phyloP scores from a whole-genome alignment of 2,113 vertebrate species.

The Solenodon paradoxus region DNA sequence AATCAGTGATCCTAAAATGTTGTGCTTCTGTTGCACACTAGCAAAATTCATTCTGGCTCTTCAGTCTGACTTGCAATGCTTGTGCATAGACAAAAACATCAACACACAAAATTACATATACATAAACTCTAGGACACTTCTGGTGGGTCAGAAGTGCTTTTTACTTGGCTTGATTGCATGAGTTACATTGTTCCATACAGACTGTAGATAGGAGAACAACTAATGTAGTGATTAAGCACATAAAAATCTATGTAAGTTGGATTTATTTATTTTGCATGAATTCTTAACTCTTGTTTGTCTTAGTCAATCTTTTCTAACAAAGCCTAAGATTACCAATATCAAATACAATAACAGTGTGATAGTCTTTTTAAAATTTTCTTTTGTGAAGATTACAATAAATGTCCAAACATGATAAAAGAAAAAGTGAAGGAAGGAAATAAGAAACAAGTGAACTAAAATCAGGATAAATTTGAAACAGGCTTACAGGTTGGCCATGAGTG shows the following conservation, averaged over 20 bases:
- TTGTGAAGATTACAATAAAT: not conserved
- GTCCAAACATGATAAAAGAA: slow-evolving; percentile 17
- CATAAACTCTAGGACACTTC: not conserved
- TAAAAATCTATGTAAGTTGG: not conserved
- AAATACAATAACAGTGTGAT: not conserved
- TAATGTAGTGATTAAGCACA: not conserved
- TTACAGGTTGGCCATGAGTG: slow-evolving; percentile 39
- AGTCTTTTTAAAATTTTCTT: not conserved
- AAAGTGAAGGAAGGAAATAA: slow-evolving; percentile 14
- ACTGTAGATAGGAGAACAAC: not conserved
- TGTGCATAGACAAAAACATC: not conserved
- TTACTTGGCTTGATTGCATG: not conserved
- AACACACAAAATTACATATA: not conserved
- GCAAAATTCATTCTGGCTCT: not conserved
- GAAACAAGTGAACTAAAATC: not conserved
- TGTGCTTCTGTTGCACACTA: not conserved
- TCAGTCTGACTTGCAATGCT: not conserved
- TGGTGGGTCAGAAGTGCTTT: not conserved
- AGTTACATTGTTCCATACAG: not conserved
- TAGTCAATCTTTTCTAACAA: not conserved
- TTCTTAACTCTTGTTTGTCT: slow-evolving; percentile 8
- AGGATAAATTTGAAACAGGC: slow-evolving; percentile 50
- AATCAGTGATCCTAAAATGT: not conserved
- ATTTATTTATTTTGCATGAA: slow-evolving; percentile 21
- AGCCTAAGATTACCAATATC: not conserved